Base-by-base conservation (phyloP, 2,797 vertebrate genomes). In the Lepilemur septentrionalis region DNA sequence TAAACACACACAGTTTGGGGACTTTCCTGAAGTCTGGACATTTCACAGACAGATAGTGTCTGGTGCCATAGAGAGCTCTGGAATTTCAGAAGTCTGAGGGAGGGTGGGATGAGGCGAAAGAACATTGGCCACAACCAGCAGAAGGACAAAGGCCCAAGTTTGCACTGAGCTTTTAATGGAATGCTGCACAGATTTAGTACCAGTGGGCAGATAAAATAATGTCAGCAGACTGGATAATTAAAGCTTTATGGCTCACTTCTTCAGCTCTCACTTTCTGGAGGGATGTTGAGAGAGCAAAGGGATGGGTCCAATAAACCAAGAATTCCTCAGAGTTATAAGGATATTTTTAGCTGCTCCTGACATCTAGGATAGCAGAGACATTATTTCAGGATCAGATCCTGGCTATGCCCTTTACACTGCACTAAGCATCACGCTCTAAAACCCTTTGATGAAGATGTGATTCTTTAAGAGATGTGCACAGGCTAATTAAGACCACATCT, bases 371-470 rank as follows among this genome's bases (percentile, higher is more conserved):
- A 95, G 59, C 73, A 87, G 79, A 97, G 88, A 83, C 93, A 97
- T 96, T 80, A 97, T 59, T 97, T 97, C 89, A 92, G 93, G 93
- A 96, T 92, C 83, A 93, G 82, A 88, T 87, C 65, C 90, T 41
- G 38, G 95, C 75, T 67, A n/a, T 84, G 89, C 89, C 94, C 89
- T 96, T 94, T 87, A 63, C 80, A 87, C 61, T 50, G 72, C 70
- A 84, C 57, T 96, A 96, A 94, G 82, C 95, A 75, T 89, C 80
- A 52, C 30, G 88, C 93, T 95, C 93, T 93, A 96, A 97, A 98
- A 96, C 41, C 79, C 98, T 98, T 98, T 98, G 98, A 98, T 98
- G 98, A 98, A 97, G 98, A 98, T 96, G 88, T 97, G 98, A 98
- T 98, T 98, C 96, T 96, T 98, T 91, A 95, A 98, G 98, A 99